A percentile compares a stretch with the other conserved stretches of the same genome.
Conservation (phyloP, 2,797 vertebrate species). For the Microctenopoma lineatum region DNA sequence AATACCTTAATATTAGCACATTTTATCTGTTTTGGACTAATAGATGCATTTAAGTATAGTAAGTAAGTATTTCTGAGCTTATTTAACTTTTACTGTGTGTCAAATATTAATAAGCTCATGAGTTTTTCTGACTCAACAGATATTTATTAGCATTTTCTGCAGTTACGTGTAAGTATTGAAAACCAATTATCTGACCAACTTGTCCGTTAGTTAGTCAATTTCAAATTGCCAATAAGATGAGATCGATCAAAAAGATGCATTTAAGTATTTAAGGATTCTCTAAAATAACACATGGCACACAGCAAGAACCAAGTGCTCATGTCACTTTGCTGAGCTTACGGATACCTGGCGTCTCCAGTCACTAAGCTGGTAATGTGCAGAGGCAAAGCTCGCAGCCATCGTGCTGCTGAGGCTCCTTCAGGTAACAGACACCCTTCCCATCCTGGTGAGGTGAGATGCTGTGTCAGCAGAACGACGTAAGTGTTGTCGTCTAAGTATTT, state of each 20-base stretch:
- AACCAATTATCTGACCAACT: neutral
- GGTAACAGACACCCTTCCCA: conserved; percentile 30
- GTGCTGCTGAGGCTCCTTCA: conserved; percentile 28
- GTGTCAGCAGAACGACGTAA: conserved; percentile 42
- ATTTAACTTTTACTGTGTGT: neutral
- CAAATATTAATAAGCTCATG: neutral
- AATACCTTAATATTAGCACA: neutral
- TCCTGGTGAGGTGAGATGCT: conserved; percentile 43
- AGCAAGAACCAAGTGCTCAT: neutral
- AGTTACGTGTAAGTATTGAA: too few species aligned
- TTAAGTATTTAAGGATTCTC: neutral
- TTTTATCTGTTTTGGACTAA: neutral
- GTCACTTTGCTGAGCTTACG: conserved; percentile 28
- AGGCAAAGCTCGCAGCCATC: conserved; percentile 36
- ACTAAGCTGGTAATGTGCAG: conserved; percentile 36
- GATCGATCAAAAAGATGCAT: too few species aligned
- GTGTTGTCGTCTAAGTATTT: conserved; percentile 38
- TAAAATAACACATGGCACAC: conserved; percentile 4
- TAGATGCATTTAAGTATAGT: neutral
- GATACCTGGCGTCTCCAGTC: conserved; percentile 26
- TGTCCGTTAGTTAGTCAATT: neutral
- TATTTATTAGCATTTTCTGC: neutral
- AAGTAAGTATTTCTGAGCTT: neutral
- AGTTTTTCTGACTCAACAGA: neutral
- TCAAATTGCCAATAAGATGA: too few species aligned